Evolutionary conservation across 2,797 vertebrate species (phyloP).

Genomic region (Nannoperca australis): DNA sequence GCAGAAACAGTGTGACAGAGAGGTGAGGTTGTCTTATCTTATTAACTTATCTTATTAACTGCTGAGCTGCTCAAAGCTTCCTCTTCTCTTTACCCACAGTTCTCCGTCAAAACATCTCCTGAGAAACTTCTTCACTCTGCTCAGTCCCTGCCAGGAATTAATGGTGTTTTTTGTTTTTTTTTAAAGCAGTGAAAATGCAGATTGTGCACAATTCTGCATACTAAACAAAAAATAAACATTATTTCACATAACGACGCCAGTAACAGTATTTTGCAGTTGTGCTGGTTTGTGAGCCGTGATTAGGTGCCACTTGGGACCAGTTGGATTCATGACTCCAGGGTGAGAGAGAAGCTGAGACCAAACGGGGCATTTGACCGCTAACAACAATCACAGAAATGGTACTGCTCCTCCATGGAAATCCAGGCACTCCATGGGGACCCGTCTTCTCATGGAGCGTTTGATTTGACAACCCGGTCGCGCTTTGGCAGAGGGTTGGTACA

Average conservation of each 20-base stretch:
- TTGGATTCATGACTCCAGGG: conserved; percentile 15
- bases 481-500: conserved; percentile 45
- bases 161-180: not conserved
- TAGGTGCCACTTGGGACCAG: not conserved
- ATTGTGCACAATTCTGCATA: conserved; percentile 17
- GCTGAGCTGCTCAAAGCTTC: conserved; percentile 52
- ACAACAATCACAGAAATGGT: conserved; percentile 27
- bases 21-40: conserved; percentile 51
- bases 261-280: not conserved
- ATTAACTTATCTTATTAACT: conserved; percentile 71
- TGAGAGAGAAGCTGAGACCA: conserved; percentile 24
- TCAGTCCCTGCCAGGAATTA: not conserved
- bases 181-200: not conserved
- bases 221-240: conserved; percentile 15
- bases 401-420: conserved; percentile 20
- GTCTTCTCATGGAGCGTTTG: conserved; percentile 46
- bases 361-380: conserved; percentile 36
- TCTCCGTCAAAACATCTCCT: conserved; percentile 34
- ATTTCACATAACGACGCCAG: not conserved
- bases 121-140: conserved; percentile 22
- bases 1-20: conserved; percentile 38
- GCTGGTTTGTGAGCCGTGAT: conserved; percentile 13
- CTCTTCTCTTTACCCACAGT: conserved; percentile 22
- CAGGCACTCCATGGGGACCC: conserved; percentile 22
- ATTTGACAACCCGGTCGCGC: conserved; percentile 43